A percentile compares a stretch with the other conserved stretches of the same genome.
These are phyloP conservation scores for Cathartes aura DNA, from an alignment of 2,113 vertebrate genomes.

Conservation along the genomic window DNA sequence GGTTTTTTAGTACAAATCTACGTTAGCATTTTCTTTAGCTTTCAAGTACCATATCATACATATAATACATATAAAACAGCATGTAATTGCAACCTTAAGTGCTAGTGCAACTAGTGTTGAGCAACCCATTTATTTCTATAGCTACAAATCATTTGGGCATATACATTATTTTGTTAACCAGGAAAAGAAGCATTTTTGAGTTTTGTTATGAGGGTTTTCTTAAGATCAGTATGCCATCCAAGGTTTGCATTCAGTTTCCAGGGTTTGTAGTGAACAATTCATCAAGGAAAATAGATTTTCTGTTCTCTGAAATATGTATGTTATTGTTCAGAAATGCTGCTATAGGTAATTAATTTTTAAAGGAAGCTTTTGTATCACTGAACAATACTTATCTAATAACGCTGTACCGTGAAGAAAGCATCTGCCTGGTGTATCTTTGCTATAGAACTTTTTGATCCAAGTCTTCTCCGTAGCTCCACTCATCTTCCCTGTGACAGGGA, in stretches of 20 bases:
- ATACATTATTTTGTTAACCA: not conserved
- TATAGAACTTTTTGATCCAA: not conserved
- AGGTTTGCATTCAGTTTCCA: not conserved
- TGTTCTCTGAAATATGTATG: not conserved
- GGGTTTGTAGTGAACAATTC: not conserved
- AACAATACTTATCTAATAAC: conserved; percentile 6
- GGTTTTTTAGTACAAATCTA: conserved; percentile 45
- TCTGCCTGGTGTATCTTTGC: conserved; percentile 1
- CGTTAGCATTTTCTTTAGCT: conserved; percentile 1
- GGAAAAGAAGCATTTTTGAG: not conserved
- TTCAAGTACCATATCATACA: not conserved
- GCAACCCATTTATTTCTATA: not conserved
- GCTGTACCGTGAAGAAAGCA: conserved; percentile 18
- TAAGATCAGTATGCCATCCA: not conserved
- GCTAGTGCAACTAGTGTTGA: conserved; percentile 28
- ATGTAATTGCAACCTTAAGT: not conserved
- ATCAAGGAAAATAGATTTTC: conserved; percentile 3
- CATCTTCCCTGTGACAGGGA: not conserved
- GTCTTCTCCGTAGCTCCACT: not conserved
- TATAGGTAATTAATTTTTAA: conserved; percentile 4
- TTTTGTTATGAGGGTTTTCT: not conserved
- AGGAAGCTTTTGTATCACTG: conserved; percentile 8
- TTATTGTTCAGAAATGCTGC: conserved; percentile 42
- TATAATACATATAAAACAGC: not conserved
- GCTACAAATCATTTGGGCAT: not conserved